phyloP scores from a whole-genome alignment of 1,140 invertebrate genomes.

The Ceratina japonica region DNA sequence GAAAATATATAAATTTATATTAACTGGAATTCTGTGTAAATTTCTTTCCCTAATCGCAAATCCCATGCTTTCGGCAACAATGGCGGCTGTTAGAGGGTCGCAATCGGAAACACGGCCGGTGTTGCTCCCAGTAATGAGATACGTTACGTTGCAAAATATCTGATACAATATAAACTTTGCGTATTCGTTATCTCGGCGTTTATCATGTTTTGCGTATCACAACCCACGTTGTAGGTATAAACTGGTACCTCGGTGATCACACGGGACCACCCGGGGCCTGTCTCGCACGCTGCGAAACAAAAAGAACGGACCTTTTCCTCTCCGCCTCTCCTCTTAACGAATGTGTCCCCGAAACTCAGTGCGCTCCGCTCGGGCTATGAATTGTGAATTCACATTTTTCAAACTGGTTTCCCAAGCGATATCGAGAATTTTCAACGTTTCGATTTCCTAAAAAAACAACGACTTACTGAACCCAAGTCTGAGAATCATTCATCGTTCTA shows the following conservation, averaged over 20 bases:
- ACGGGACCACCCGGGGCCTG: conserved; percentile 41
- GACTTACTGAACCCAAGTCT: neutral
- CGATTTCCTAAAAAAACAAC: too few relatives aligned
- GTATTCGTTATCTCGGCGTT: conserved; percentile 48
- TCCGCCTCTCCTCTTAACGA: too few relatives aligned
- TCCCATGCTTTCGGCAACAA: neutral
- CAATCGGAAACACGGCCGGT: neutral
- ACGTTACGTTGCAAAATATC: conserved; percentile 38
- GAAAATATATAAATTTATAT: neutral
- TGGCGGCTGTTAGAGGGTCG: too few relatives aligned
- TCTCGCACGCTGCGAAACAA: neutral
- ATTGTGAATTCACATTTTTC: too few relatives aligned
- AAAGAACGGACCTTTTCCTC: neutral
- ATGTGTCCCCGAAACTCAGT: too few relatives aligned
- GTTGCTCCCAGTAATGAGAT: conserved; percentile 28
- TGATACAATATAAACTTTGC: conserved; percentile 50
- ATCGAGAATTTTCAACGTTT: too few relatives aligned
- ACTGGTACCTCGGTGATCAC: conserved; percentile 48
- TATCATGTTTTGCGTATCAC: conserved; percentile 50
- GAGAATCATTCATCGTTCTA: neutral
- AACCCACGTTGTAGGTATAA: conserved; percentile 43
- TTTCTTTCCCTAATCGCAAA: neutral
- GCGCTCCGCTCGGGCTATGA: too few relatives aligned
- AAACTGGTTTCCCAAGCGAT: too few relatives aligned
- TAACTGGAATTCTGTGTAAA: neutral